phyloP scores from a whole-genome alignment of 2,113 vertebrate genomes.

The Saccopteryx leptura region DNA sequence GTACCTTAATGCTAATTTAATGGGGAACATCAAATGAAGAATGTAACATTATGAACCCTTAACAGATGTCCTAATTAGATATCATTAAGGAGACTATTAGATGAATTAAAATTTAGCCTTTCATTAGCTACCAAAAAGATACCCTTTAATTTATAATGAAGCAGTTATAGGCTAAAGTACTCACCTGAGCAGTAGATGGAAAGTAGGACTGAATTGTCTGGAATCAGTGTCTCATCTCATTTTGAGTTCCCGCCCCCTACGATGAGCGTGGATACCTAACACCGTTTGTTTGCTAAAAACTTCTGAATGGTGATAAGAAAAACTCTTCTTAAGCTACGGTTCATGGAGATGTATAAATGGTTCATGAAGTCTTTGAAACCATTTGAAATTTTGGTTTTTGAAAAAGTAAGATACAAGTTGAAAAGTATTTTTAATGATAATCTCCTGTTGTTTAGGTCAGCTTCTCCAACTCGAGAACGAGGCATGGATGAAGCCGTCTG shows the following conservation, averaged over 20 bases:
- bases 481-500: neutral
- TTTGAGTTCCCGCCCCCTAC: neutral
- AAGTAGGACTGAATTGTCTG: neutral
- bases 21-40: slow-evolving; percentile 59
- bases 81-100: slow-evolving; percentile 63
- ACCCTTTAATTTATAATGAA: slow-evolving; percentile 64
- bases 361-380: neutral
- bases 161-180: neutral
- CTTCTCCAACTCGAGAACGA: neutral
- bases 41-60: slow-evolving; percentile 16
- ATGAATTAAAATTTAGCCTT: slow-evolving; percentile 67
- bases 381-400: neutral
- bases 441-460: neutral
- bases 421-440: neutral
- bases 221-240: neutral
- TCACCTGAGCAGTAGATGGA: neutral
- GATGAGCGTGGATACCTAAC: neutral
- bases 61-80: slow-evolving; percentile 75
- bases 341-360: neutral
- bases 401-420: neutral
- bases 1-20: slow-evolving; percentile 58
- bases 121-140: slow-evolving; percentile 72
- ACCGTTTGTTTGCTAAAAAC: neutral
- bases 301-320: neutral
- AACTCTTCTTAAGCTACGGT: neutral